A percentile compares a stretch with the other conserved stretches of the same genome.
Evolutionary conservation across 1,140 invertebrate genomes (phyloP).

Genomic region (Holotrichia oblita): DNA sequence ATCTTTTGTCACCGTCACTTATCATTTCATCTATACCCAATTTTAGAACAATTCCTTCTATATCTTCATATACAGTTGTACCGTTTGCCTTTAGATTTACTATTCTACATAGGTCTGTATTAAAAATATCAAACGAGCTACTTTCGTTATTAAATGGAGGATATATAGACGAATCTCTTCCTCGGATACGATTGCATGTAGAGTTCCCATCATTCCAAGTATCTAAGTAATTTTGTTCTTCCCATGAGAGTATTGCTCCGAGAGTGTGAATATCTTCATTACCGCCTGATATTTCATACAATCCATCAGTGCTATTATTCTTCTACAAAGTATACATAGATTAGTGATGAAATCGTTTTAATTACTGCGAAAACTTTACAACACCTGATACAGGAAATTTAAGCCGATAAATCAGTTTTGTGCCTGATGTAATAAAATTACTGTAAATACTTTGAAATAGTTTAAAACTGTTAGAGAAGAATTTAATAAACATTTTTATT

Average conservation of each 20-base stretch:
- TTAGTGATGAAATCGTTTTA: no score
- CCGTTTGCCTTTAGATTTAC: not conserved
- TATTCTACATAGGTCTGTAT: constrained; percentile 35
- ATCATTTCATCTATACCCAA: not conserved
- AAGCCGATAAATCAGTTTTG: no score
- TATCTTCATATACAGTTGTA: not conserved
- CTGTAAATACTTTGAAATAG: no score
- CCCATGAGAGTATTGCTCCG: constrained; percentile 3
- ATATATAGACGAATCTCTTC: constrained; percentile 38
- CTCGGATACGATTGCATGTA: constrained; percentile 17
- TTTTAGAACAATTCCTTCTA: not conserved
- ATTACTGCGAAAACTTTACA: no score
- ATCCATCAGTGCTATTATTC: not conserved
- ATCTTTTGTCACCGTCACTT: constrained; percentile 46
- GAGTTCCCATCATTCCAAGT: not conserved
- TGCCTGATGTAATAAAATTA: no score
- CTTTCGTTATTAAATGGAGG: constrained; percentile 31
- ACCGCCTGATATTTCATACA: constrained; percentile 1
- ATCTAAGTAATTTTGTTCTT: not conserved
- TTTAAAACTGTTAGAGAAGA: no score
- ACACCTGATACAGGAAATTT: no score
- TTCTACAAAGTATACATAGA: not conserved
- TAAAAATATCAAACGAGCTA: constrained; percentile 24
- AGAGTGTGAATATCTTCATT: constrained; percentile 12
- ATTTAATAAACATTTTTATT: no score